Evolutionary conservation across 2,888 invertebrate species (phyloP).

Genomic region (Epinotia brunnichana): DNA sequence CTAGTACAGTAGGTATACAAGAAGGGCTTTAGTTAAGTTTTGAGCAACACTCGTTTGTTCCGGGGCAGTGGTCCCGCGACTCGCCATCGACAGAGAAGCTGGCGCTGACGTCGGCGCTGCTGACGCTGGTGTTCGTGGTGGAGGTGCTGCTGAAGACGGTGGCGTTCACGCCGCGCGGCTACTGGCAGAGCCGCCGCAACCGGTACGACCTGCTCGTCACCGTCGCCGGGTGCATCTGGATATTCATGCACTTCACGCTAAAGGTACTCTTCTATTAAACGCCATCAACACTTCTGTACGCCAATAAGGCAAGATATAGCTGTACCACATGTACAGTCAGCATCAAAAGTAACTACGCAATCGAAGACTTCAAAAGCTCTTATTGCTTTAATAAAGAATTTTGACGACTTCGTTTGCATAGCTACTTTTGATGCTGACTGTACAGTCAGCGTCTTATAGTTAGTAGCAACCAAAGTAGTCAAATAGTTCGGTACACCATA

Average conservation of each 20-base stretch:
- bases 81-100: slow-evolving; percentile 90
- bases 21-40: too few species aligned
- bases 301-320: too few species aligned
- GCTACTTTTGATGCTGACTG: too few species aligned
- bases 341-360: too few species aligned
- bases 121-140: slow-evolving; percentile 96
- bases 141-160: slow-evolving; percentile 99
- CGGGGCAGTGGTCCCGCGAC: slow-evolving; percentile 91
- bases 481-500: too few species aligned
- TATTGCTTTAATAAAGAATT: too few species aligned
- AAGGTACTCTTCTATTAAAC: slow-evolving; percentile 81
- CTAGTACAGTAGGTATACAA: too few species aligned
- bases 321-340: too few species aligned
- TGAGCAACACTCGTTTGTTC: background rate
- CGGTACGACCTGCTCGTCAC: slow-evolving; percentile 99
- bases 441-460: too few species aligned
- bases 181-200: slow-evolving; percentile 99
- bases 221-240: slow-evolving; percentile 98
- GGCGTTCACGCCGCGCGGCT: slow-evolving; percentile 98
- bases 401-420: too few species aligned
- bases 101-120: slow-evolving; percentile 93
- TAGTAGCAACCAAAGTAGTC: too few species aligned
- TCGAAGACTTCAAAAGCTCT: too few species aligned
- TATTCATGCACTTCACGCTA: slow-evolving; percentile 94
- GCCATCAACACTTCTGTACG: background rate